A percentile compares a stretch with the other conserved stretches of the same genome.
Conservation (phyloP, 1,140 invertebrate genomes). For the Macrosteles quadrilineatus region DNA sequence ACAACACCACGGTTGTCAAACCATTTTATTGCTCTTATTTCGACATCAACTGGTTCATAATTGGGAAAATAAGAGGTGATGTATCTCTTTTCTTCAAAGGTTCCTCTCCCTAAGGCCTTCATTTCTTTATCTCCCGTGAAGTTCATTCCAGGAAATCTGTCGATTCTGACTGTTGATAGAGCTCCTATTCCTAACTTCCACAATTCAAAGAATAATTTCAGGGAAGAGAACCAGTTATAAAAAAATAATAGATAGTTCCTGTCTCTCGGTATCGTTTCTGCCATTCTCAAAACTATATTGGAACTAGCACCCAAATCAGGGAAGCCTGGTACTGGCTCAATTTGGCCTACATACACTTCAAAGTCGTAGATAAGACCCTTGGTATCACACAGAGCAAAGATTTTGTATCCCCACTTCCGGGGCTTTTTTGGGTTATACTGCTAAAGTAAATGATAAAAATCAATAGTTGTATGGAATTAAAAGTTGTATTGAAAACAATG, state of each 20-base stretch:
- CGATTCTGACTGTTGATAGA: not conserved
- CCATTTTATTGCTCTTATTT: not conserved
- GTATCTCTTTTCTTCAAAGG: not conserved
- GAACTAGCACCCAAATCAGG: not conserved
- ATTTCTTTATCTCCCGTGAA: not conserved
- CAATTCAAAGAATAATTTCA: not conserved
- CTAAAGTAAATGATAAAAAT: too few relatives aligned
- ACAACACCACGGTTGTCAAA: not conserved
- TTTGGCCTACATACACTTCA: not conserved
- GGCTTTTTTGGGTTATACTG: too few relatives aligned
- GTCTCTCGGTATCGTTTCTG: constrained; percentile 4
- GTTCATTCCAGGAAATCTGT: not conserved
- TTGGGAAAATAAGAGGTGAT: not conserved
- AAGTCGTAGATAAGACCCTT: not conserved
- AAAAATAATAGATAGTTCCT: not conserved
- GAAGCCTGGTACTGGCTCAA: not conserved
- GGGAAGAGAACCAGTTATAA: not conserved
- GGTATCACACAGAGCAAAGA: too few relatives aligned
- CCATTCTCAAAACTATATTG: constrained; percentile 1
- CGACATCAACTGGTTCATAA: not conserved
- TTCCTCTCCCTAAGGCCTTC: not conserved
- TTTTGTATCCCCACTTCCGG: too few relatives aligned
- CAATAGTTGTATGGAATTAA: too few relatives aligned
- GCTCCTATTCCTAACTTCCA: constrained; percentile 1
- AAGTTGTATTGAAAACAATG: too few relatives aligned